A percentile compares a stretch with the other conserved stretches of the same genome.
Evolutionary conservation across 2,113 vertebrate genomes (phyloP).

Genomic region (Lepus europaeus): DNA sequence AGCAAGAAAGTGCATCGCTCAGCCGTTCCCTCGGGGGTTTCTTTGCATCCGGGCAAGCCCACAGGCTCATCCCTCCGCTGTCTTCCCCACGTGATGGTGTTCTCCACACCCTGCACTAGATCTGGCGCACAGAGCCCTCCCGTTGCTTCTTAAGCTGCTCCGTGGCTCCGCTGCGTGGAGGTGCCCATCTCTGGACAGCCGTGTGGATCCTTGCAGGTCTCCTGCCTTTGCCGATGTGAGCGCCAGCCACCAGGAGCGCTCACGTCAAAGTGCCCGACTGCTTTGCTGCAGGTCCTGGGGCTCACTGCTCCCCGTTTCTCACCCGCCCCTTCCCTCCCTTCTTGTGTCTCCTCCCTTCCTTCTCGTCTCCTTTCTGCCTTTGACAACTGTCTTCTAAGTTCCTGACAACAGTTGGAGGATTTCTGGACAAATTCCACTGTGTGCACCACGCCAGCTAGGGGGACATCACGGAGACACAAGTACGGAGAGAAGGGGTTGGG

Average conservation of each 20-base stretch:
- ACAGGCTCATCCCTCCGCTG: neutral
- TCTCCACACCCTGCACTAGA: neutral
- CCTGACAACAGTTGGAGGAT: neutral
- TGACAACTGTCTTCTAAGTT: neutral
- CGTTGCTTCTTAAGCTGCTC: neutral
- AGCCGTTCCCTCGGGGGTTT: neutral
- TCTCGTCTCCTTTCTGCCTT: neutral
- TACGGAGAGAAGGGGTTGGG: neutral
- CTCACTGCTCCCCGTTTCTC: neutral
- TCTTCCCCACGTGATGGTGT: neutral
- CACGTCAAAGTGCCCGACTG: too few relatives aligned
- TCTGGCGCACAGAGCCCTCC: neutral
- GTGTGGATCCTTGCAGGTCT: neutral
- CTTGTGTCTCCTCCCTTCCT: neutral
- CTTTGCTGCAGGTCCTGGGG: neutral
- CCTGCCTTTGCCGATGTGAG: neutral
- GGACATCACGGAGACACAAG: neutral
- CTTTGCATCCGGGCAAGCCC: neutral
- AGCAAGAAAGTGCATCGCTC: neutral
- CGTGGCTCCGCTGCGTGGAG: neutral
- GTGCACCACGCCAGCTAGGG: neutral
- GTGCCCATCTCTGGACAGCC: neutral
- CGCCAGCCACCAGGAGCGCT: neutral
- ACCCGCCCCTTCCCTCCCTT: neutral
- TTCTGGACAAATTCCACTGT: neutral